Conservation (phyloP, 2,113 vertebrate genomes). For the Stigmatopora argus region DNA sequence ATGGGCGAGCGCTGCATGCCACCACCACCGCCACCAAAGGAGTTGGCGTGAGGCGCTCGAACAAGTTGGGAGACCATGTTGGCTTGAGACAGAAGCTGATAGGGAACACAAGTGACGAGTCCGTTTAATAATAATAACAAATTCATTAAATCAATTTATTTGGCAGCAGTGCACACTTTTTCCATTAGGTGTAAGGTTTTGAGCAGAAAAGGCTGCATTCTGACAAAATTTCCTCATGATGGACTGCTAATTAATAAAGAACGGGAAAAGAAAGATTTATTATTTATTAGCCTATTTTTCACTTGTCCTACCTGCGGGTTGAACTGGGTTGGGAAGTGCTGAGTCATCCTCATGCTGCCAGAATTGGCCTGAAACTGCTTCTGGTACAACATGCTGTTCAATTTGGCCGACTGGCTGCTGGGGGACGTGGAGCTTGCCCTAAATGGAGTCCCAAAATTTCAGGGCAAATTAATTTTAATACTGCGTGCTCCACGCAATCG, state of each 20-base stretch:
- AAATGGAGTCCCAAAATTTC: not conserved
- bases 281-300: too few species aligned
- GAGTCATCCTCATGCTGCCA: conserved; percentile 83
- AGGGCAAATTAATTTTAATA: too few species aligned
- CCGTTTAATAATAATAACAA: too few species aligned
- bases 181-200: too few species aligned
- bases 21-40: conserved; percentile 85
- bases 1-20: conserved; percentile 79
- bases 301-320: conserved; percentile 81
- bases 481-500: too few species aligned
- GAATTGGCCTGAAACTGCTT: conserved; percentile 91
- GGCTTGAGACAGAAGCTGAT: conserved; percentile 92
- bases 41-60: conserved; percentile 87
- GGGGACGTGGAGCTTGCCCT: conserved; percentile 97
- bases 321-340: conserved; percentile 88
- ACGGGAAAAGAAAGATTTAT: too few species aligned
- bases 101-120: not conserved
- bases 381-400: conserved; percentile 97
- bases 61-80: conserved; percentile 93
- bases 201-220: too few species aligned
- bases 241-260: too few species aligned
- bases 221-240: too few species aligned
- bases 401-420: conserved; percentile 94
- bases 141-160: too few species aligned
- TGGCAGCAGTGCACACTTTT: too few species aligned